Conservation (phyloP, 2,888 invertebrate genomes). For the Dryococelus australis region DNA sequence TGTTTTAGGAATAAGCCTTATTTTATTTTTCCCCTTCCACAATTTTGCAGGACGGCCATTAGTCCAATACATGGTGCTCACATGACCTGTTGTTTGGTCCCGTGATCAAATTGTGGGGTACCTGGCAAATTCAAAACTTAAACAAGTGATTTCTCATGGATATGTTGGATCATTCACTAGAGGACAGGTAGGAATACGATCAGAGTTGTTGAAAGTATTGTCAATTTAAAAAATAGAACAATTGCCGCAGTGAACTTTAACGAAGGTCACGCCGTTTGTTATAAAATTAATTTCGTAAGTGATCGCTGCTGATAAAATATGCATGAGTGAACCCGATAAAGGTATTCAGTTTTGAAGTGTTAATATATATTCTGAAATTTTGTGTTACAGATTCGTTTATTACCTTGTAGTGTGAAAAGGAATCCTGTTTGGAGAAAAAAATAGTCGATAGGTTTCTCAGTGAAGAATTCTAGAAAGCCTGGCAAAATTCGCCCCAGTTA, state of each 20-base stretch:
- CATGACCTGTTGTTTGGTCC: constrained; percentile 77
- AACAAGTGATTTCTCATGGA: constrained; percentile 58
- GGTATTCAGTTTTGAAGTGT: neutral
- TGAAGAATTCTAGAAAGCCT: too few species aligned
- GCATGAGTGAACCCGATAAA: neutral
- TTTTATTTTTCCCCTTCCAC: constrained; percentile 9
- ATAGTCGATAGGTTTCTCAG: too few species aligned
- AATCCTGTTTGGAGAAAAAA: too few species aligned
- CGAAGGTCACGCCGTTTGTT: constrained; percentile 7
- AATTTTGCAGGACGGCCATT: constrained; percentile 12
- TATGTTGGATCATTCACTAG: constrained; percentile 67
- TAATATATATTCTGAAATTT: too few species aligned
- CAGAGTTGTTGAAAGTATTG: neutral
- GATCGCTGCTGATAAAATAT: neutral
- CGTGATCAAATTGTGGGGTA: constrained; percentile 66
- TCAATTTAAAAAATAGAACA: neutral
- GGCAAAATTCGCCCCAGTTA: too few species aligned
- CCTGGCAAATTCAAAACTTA: constrained; percentile 52
- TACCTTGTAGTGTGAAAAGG: too few species aligned
- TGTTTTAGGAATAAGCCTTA: neutral
- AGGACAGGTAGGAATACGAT: constrained; percentile 63
- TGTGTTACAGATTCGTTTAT: too few species aligned
- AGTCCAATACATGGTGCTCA: constrained; percentile 59
- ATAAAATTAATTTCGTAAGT: constrained; percentile 9
- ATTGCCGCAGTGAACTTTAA: neutral